A percentile compares a stretch with the other conserved stretches of the same genome.
phyloP scores from a whole-genome alignment of 2,113 vertebrate genomes.

The Amazona vittata region DNA sequence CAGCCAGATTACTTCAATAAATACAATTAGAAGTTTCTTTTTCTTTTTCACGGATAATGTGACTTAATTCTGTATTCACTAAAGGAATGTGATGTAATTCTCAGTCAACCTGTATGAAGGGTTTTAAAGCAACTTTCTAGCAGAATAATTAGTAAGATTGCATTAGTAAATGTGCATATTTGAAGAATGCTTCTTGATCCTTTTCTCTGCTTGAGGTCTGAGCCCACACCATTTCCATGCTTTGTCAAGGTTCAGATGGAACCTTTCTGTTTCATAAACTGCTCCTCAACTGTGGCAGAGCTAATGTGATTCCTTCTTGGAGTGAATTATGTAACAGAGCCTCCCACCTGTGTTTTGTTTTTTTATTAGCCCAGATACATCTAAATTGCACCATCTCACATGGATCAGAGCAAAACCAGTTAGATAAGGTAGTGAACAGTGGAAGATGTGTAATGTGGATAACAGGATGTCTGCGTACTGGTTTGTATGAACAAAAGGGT shows the following conservation, averaged over 20 bases:
- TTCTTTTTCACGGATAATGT: not conserved
- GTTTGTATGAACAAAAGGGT: not conserved
- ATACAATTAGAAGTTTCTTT: not conserved
- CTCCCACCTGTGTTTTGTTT: accelerated
- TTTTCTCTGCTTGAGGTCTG: not conserved
- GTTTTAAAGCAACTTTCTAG: not conserved
- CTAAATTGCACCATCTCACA: not conserved
- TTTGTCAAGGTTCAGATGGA: not conserved
- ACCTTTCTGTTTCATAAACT: not conserved
- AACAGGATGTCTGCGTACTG: not conserved
- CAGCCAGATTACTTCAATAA: not conserved
- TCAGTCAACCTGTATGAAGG: not conserved
- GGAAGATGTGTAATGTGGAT: not conserved
- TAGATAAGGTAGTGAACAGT: not conserved
- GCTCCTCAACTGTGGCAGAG: not conserved
- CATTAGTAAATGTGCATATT: not conserved
- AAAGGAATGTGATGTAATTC: not conserved
- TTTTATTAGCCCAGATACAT: not conserved
- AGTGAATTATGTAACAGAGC: not conserved
- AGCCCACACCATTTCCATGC: accelerated
- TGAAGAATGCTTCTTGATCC: not conserved
- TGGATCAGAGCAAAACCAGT: not conserved
- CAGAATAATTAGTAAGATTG: not conserved
- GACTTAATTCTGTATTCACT: not conserved
- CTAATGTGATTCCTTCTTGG: not conserved